phyloP scores from a whole-genome alignment of 2,113 vertebrate species.

The Petrocephalus zakoni region DNA sequence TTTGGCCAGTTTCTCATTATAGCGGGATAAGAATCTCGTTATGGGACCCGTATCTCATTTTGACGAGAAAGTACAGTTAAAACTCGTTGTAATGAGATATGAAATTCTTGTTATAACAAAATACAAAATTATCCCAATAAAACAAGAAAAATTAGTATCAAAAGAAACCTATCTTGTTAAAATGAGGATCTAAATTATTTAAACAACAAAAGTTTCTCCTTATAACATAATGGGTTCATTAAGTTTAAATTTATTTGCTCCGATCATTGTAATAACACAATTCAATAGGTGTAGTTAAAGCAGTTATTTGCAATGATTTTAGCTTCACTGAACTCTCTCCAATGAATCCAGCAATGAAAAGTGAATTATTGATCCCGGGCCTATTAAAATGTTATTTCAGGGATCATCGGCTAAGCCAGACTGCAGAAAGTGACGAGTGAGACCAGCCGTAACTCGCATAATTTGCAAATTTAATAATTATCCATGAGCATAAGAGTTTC shows the following conservation, averaged over 20 bases:
- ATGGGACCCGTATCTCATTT: background rate
- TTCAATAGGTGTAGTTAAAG: too few species aligned
- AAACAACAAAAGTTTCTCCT: background rate
- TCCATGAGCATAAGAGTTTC: background rate
- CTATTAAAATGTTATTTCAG: background rate
- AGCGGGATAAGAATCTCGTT: background rate
- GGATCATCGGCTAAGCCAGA: background rate
- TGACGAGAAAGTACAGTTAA: background rate
- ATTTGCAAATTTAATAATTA: background rate
- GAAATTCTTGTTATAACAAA: background rate
- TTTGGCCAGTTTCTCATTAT: background rate
- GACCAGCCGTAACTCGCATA: background rate
- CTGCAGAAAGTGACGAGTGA: background rate
- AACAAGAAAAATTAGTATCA: background rate
- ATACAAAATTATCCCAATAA: background rate
- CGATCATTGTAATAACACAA: background rate
- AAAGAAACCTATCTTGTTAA: background rate
- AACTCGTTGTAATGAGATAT: too few species aligned
- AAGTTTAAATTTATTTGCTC: background rate
- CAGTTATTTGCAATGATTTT: background rate
- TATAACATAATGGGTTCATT: background rate
- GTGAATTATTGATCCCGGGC: background rate
- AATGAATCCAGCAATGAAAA: background rate
- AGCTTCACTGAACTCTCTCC: background rate
- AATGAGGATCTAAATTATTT: background rate